Evolutionary conservation across 2,113 vertebrate species (phyloP).

Genomic region (Sardina pilchardus): DNA sequence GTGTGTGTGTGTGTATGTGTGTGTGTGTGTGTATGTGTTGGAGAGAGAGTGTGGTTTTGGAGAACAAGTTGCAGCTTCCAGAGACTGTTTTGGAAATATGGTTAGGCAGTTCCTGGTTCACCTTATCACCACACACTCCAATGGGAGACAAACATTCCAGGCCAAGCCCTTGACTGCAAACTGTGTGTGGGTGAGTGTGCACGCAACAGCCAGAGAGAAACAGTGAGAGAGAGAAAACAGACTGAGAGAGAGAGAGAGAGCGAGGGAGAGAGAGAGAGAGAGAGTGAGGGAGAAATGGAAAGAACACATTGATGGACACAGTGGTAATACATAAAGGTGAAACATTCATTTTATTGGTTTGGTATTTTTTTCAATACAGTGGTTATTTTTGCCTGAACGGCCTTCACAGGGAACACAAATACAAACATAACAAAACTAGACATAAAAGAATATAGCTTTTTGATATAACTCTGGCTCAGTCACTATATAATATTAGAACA

Average conservation of each 20-base stretch:
- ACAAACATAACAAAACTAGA: slow-evolving; percentile 62
- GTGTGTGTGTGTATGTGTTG: not conserved
- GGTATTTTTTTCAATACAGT: slow-evolving; percentile 78
- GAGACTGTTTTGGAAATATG: not conserved
- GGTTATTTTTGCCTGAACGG: slow-evolving; percentile 73
- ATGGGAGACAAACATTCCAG: not conserved
- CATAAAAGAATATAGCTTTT: slow-evolving; percentile 73
- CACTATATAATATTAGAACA: slow-evolving; percentile 72
- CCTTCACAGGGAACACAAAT: slow-evolving; percentile 72
- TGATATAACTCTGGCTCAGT: slow-evolving; percentile 78
- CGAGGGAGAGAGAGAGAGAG: not conserved
- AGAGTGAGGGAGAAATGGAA: slow-evolving; percentile 14
- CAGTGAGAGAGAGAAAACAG: not conserved
- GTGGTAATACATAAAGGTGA: slow-evolving; percentile 28
- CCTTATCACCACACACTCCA: not conserved
- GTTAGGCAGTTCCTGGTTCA: slow-evolving; percentile 7
- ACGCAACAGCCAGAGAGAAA: not conserved
- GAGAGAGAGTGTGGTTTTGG: slow-evolving; percentile 31
- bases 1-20: slow-evolving; percentile 1
- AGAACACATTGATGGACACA: slow-evolving; percentile 30
- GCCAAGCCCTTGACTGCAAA: slow-evolving; percentile 11
- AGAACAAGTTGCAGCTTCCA: slow-evolving; percentile 17
- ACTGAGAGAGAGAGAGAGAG: not conserved
- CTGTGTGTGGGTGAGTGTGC: slow-evolving; percentile 5
- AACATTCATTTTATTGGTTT: slow-evolving; percentile 80